Evolutionary conservation across 1,140 invertebrate species (phyloP), one percentile per base, ranked within the genome.

Genomic region (Sitophilus oryzae): DNA sequence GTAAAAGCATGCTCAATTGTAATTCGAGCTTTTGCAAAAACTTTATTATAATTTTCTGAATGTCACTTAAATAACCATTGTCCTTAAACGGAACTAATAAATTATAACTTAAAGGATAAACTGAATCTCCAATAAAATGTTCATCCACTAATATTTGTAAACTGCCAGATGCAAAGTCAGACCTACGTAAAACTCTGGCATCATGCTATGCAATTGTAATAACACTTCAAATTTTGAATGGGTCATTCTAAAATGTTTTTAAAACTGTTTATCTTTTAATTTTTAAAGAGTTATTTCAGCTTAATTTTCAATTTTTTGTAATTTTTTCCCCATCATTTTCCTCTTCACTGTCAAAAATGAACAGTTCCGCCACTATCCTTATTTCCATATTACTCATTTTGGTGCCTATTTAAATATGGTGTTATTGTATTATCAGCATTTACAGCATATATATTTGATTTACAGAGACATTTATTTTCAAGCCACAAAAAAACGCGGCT

Each of bases 371-470:
- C 15, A 40, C 15, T 11, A 5, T 5, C 9, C 37, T 19, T 38
- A 64, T 56, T 42, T 62, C 62, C 35, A 54, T 60, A 11, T 60
- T 60, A 36, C 6, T 40, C 15, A 16, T n/a, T n/a, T n/a, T n/a
- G n/a, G n/a, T n/a, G n/a, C n/a, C n/a, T n/a, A n/a, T n/a, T n/a
- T n/a, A n/a, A n/a, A n/a, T n/a, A n/a, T n/a, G n/a, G n/a, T n/a
- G n/a, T n/a, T n/a, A n/a, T n/a, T n/a, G n/a, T n/a, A n/a, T n/a
- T n/a, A n/a, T n/a, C n/a, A n/a, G n/a, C n/a, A n/a, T n/a, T n/a
- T n/a, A n/a, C n/a, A n/a, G n/a, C n/a, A n/a, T n/a, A n/a, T n/a
- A n/a, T n/a, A n/a, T n/a, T n/a, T n/a, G n/a, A n/a, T n/a, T n/a
- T n/a, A n/a, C n/a, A n/a, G n/a, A n/a, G n/a, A n/a, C n/a, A n/a